Percentiles rank a stretch among this genome's conserved stretches.
Evolutionary conservation across 2,888 invertebrate genomes (phyloP).

Genomic region (Eilema sororculum): DNA sequence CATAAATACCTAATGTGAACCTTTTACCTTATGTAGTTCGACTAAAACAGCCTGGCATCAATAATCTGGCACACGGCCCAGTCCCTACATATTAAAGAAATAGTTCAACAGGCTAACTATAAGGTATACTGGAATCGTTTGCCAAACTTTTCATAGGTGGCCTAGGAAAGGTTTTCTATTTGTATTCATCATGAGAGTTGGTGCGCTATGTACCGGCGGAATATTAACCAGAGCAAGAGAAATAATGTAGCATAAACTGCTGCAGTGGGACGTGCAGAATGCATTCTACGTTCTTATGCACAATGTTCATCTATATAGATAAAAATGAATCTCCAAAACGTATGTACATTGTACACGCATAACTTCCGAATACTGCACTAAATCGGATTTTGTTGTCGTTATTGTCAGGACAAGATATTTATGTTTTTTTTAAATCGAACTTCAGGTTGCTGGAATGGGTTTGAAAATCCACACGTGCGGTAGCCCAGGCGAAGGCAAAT

Average conservation of each 20-base stretch:
- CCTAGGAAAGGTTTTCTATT: conserved; percentile 58
- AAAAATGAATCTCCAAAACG: background rate
- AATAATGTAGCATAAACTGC: conserved; percentile 81
- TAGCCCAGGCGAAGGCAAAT: too few species aligned
- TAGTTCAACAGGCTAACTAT: background rate
- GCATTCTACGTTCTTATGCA: conserved; percentile 62
- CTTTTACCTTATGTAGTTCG: background rate
- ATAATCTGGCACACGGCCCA: background rate
- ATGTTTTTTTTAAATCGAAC: too few species aligned
- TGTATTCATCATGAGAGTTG: conserved; percentile 71
- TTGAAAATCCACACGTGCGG: too few species aligned
- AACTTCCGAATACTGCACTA: too few species aligned
- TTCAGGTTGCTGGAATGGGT: too few species aligned
- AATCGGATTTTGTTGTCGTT: too few species aligned
- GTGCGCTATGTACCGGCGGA: conserved; percentile 66
- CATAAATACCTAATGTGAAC: conserved; percentile 1
- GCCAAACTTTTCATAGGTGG: conserved; percentile 72
- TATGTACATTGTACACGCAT: background rate
- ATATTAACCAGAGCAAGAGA: conserved; percentile 77
- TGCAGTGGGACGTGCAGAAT: conserved; percentile 76
- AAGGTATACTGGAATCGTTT: conserved; percentile 51
- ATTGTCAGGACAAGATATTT: too few species aligned
- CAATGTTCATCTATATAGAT: background rate
- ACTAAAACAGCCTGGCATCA: background rate
- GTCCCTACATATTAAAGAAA: conserved; percentile 5